Evolutionary conservation across 2,113 vertebrate genomes (phyloP), one percentile per base, ranked within the genome.

Genomic region (Clarias gariepinus): DNA sequence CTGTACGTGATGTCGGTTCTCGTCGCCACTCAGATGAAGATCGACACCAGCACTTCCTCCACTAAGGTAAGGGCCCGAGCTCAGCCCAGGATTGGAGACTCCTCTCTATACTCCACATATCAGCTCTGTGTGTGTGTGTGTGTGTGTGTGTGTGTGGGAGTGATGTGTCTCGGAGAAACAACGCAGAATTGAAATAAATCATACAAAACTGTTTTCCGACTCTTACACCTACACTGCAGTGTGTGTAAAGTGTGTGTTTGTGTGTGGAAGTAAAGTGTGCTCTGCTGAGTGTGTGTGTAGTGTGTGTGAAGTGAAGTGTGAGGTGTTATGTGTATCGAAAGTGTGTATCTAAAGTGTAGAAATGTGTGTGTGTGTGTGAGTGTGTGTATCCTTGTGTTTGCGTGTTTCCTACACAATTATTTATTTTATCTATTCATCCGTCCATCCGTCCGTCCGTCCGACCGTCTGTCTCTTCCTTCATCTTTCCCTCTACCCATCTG

Each of bases 21-120:
- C 87, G 94, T 96, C 86, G 94, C 91, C 81, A 93, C 94, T 86
- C 94, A 95, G 76, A 84, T 95, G 80, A 95, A 92, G 90, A 93
- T 95, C 78, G 94, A 95, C 83, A 93, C 91, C 85, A 89, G 94
- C 80, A 68, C 87, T 79, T 86, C 88, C 73, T 92, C 92, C 91
- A 92, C 92, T 91, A 92, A 94, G 95, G 95, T 96, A 95, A 89
- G 94, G 92, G 83, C 71, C 86, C 64, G 33, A 18, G 18, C 58
- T 64, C n/a, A n/a, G n/a, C n/a, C n/a, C n/a, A 28, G 47, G 47
- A 68, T 30, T 28, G 10, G 30, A n/a, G 21, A 8, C 4, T 21
- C 64, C 33, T 28, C 52, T 78, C 25, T 10, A 3, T 3, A 73
- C 25, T 10, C 3, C 1, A 73, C 69, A 73, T 10, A 33, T 10